Evolutionary conservation across 2,113 vertebrate genomes (phyloP).

Genomic region (Apeltes quadracus): DNA sequence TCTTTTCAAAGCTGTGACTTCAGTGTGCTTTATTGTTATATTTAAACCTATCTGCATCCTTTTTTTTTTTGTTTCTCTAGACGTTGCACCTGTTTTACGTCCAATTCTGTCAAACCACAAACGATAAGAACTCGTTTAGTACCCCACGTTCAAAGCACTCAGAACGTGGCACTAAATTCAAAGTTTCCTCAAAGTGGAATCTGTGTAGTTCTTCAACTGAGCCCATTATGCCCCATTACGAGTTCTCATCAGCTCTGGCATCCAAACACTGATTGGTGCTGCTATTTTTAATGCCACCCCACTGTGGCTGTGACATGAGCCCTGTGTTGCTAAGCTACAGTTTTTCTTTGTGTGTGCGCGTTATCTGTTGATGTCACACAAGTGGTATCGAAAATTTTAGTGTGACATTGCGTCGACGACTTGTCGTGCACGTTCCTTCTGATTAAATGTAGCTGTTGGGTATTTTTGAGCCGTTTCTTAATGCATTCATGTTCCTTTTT

Average conservation of each 20-base stretch:
- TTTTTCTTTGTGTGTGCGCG: conserved; percentile 44
- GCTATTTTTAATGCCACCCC: conserved; percentile 72
- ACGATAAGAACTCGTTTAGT: conserved; percentile 38
- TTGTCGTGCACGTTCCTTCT: neutral
- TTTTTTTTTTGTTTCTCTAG: conserved; percentile 4
- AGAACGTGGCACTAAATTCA: conserved; percentile 49
- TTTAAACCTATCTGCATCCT: conserved; percentile 54
- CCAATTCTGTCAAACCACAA: conserved; percentile 44
- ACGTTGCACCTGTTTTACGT: conserved; percentile 54
- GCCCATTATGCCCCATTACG: conserved; percentile 59
- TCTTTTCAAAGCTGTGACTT: conserved; percentile 64
- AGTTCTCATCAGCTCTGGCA: conserved; percentile 60
- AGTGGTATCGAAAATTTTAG: conserved; percentile 23
- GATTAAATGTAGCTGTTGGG: neutral
- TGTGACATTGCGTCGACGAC: neutral
- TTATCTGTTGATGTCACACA: conserved; percentile 37
- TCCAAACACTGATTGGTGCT: conserved; percentile 62
- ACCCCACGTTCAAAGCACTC: conserved; percentile 40
- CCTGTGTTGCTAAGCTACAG: conserved; percentile 59
- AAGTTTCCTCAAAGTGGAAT: conserved; percentile 55
- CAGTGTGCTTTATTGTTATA: conserved; percentile 35
- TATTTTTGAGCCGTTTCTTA: neutral
- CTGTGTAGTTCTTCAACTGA: conserved; percentile 45
- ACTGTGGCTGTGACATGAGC: conserved; percentile 55
- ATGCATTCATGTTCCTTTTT: neutral